Evolutionary conservation across 2,888 invertebrate species (phyloP).

Genomic region (Orgyia antiqua): DNA sequence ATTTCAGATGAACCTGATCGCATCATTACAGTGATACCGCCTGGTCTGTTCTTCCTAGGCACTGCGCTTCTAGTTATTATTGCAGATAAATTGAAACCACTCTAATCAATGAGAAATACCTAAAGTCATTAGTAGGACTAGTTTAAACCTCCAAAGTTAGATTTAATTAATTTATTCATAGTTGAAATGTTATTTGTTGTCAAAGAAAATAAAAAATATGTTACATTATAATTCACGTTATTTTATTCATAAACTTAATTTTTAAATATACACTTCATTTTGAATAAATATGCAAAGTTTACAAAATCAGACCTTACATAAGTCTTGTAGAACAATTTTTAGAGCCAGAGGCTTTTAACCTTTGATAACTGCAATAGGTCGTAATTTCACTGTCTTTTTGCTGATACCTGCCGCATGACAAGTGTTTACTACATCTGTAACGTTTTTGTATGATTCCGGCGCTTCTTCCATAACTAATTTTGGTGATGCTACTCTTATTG

Average conservation of each 20-base stretch:
- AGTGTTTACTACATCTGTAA: constrained; percentile 99
- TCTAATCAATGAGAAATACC: constrained; percentile 34
- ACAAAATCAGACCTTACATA: not conserved
- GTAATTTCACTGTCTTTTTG: constrained; percentile 95
- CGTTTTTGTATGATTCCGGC: constrained; percentile 99
- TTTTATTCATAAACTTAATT: constrained; percentile 17
- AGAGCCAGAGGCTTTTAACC: too few species aligned
- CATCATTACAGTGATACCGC: constrained; percentile 53
- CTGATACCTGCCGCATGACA: constrained; percentile 98
- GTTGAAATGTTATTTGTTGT: constrained; percentile 40
- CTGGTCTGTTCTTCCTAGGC: constrained; percentile 68
- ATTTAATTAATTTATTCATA: constrained; percentile 45
- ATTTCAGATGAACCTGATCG: constrained; percentile 55
- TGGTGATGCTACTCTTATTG: constrained; percentile 98
- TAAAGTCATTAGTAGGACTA: constrained; percentile 37
- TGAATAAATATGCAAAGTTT: constrained; percentile 8
- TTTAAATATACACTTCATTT: constrained; percentile 7
- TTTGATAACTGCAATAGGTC: constrained; percentile 99
- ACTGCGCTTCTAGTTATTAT: constrained; percentile 65
- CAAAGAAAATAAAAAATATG: constrained; percentile 30
- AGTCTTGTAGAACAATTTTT: too few species aligned
- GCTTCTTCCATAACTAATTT: constrained; percentile 99
- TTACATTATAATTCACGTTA: constrained; percentile 12
- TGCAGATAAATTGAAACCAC: constrained; percentile 64
- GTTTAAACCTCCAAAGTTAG: constrained; percentile 48